Conservation (phyloP, 2,797 vertebrate genomes). For the Cynopterus sphinx region DNA sequence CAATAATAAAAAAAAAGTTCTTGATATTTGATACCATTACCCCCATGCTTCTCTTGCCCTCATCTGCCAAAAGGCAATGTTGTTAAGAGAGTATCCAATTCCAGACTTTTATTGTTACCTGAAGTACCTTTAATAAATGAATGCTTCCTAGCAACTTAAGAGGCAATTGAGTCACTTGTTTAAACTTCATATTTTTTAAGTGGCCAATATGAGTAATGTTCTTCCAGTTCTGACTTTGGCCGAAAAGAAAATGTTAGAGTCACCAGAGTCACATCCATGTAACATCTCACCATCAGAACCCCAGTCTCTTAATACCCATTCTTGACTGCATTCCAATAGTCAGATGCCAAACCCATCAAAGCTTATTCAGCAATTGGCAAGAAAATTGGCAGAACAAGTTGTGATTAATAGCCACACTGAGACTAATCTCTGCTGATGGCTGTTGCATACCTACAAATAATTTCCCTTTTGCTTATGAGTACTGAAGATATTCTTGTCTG, state of each 20-base stretch:
- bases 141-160: conserved; percentile 36
- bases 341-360: conserved; percentile 30
- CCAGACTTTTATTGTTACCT: background rate
- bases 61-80: conserved; percentile 36
- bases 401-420: conserved; percentile 34
- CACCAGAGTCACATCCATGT: background rate
- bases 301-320: background rate
- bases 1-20: background rate
- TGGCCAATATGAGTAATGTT: conserved; percentile 43
- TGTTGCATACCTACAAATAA: background rate
- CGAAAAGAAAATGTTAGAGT: conserved; percentile 45
- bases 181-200: conserved; percentile 46
- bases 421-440: background rate
- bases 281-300: conserved; percentile 14
- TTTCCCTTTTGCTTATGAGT: background rate
- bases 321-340: background rate
- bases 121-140: conserved; percentile 54
- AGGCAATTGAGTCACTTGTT: conserved; percentile 51
- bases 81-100: conserved; percentile 37
- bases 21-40: background rate
- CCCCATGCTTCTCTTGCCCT: background rate
- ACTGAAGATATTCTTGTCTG: background rate
- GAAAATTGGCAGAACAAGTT: conserved; percentile 10
- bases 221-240: conserved; percentile 40
- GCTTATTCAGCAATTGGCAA: conserved; percentile 43